Percentiles rank a stretch among this genome's conserved stretches.
Conservation (phyloP, 1,140 invertebrate species). For the Nautilus pompilius region DNA sequence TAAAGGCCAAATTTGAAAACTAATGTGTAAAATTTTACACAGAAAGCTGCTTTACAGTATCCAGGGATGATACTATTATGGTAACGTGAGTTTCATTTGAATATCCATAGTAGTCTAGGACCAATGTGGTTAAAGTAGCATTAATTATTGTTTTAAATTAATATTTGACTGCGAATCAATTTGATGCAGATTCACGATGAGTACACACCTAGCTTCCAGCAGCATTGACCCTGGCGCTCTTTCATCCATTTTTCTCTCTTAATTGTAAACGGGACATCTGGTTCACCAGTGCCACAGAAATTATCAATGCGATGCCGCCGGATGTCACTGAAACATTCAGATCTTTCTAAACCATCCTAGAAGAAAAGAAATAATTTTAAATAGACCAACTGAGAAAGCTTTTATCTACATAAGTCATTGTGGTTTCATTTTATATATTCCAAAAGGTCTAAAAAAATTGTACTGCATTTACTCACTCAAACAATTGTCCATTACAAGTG, state of each 20-base stretch:
- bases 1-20: too few species aligned
- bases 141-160: too few species aligned
- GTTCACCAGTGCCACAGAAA: constrained; percentile 31
- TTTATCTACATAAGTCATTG: not conserved
- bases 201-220: constrained; percentile 30
- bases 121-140: too few species aligned
- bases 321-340: constrained; percentile 28
- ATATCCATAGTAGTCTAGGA: too few species aligned
- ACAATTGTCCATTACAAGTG: not conserved
- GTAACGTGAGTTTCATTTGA: too few species aligned
- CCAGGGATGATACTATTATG: too few species aligned
- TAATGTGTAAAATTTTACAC: too few species aligned
- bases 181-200: not conserved
- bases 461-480: too few species aligned
- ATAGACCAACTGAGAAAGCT: not conserved
- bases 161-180: not conserved
- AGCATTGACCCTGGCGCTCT: constrained; percentile 25
- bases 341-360: constrained; percentile 9
- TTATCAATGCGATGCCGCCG: constrained; percentile 28
- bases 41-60: too few species aligned
- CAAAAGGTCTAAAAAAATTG: not conserved
- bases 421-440: not conserved
- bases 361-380: not conserved
- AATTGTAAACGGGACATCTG: constrained; percentile 25
- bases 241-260: constrained; percentile 19